phyloP scores from a whole-genome alignment of 2,888 invertebrate species.

The Agrotis puta region DNA sequence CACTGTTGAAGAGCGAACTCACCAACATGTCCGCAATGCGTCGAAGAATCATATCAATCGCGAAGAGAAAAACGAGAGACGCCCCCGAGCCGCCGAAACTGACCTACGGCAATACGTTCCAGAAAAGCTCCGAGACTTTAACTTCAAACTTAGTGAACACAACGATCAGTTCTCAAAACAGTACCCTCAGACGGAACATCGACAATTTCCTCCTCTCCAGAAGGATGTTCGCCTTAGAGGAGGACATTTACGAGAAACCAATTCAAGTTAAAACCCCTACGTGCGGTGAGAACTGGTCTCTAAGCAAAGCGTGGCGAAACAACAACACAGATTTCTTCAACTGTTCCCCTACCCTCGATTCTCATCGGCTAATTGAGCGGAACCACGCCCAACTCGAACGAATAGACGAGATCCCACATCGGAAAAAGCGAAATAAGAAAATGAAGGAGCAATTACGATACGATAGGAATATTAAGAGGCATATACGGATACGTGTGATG shows the following conservation, averaged over 20 bases:
- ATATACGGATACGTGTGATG: constrained; percentile 93
- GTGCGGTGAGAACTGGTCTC: constrained; percentile 89
- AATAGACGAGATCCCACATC: constrained; percentile 85
- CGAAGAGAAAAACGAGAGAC: constrained; percentile 82
- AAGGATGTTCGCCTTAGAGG: constrained; percentile 84
- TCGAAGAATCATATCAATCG: constrained; percentile 84
- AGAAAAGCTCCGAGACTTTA: constrained; percentile 80
- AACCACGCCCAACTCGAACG: constrained; percentile 77
- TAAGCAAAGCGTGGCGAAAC: constrained; percentile 88
- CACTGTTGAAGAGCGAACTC: constrained; percentile 86
- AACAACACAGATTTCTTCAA: constrained; percentile 83
- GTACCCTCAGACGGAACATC: constrained; percentile 84
- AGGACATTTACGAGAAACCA: constrained; percentile 87
- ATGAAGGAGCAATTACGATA: constrained; percentile 88
- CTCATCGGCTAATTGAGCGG: constrained; percentile 74
- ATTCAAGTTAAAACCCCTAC: constrained; percentile 82
- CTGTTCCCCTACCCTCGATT: constrained; percentile 77
- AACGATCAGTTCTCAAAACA: constrained; percentile 84
- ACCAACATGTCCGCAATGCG: constrained; percentile 89
- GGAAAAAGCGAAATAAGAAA: constrained; percentile 78
- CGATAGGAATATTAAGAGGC: constrained; percentile 92
- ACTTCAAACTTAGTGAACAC: constrained; percentile 84
- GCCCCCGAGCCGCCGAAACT: constrained; percentile 80
- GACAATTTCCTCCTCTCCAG: constrained; percentile 84
- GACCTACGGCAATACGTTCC: constrained; percentile 68